Base-by-base conservation (phyloP, 2,113 vertebrate genomes). In the Psammodynastes pulverulentus region DNA sequence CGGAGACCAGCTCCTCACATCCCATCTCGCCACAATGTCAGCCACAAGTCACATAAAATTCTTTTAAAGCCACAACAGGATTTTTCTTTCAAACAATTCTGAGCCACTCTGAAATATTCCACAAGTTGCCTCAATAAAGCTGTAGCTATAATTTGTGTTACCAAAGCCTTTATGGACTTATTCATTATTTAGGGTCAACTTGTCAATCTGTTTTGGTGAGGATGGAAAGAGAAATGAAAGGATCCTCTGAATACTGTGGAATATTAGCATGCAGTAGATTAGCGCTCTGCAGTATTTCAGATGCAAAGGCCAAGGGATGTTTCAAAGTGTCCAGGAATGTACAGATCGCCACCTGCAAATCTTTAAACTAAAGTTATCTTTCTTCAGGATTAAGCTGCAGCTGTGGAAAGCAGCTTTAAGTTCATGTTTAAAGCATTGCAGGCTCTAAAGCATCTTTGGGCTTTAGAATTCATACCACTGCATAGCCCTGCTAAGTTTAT, bases 201-300 rank as follows among this genome's bases (percentile, higher is more conserved):
- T 72, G 90, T 92, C 26, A 91, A 54, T 52, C 79, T 62, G 7
- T n/a, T 91, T 89, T 1, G 94, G 93, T 96, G 91, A 93, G 92
- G 94, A 90, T 92, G 95, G 93, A 72, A 34, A 79, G 17, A 96
- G 94, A 94, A 92, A 93, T 43, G 92, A 88, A 89, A 88, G 79
- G 94, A 89, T 86, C 92, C 92, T 45, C 92, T 95, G 92, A 87
- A 91, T 90, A 92, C 94, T 48, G 92, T 93, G 92, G 92, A 94
- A 95, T 92, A 94, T 94, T 93, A 96, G 94, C 95, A 92, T 94
- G 93, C 94, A 62, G 67, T 92, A 92, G 93, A 92, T 95, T 72
- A 39, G 72, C 1, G 72, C 72, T 79, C 72, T 79, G 72, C 72
- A 39, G 17, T 19, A 39, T 79, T 79, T 43, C 72, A 39, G 7